Evolutionary conservation across 2,113 vertebrate species (phyloP).

Genomic region (sheep (Ovis aries)): ARS-UI_Ramb_v3.0 NC_056077.1:17004001-17004500

Average conservation of each 20-base stretch:
- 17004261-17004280: slow-evolving; percentile 21
- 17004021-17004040: background rate
- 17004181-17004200: background rate
- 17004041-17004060: background rate
- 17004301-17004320: background rate
- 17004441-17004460: background rate
- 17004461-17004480: background rate
- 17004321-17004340: background rate
- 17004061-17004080: background rate
- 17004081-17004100: slow-evolving; percentile 2
- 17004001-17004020: background rate
- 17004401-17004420: background rate
- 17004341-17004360: background rate
- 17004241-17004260: background rate
- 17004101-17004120: background rate
- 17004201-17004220: background rate
- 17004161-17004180: background rate
- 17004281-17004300: background rate
- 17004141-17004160: slow-evolving; percentile 19
- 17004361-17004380: background rate
- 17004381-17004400: background rate
- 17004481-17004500: background rate
- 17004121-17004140: background rate
- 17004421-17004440: background rate
- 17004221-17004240: background rate